Evolutionary conservation across 1,140 invertebrate species (phyloP).

Genomic region (Phenacoccus solenopsis): DNA sequence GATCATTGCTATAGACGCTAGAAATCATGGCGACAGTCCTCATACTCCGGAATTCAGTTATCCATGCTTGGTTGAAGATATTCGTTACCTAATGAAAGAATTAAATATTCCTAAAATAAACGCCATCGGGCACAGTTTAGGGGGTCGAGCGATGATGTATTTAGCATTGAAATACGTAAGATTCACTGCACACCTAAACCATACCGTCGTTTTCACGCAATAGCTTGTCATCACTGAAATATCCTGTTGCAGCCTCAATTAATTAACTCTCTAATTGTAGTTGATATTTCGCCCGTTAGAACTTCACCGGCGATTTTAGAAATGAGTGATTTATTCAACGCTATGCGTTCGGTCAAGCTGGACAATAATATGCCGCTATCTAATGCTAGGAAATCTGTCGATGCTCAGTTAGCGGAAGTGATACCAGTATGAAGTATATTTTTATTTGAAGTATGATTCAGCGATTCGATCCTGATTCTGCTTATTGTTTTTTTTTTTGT

Average conservation of each 20-base stretch:
- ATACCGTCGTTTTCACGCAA: background rate
- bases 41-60: slow-evolving; percentile 60
- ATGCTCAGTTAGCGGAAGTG: slow-evolving; percentile 37
- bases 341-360: slow-evolving; percentile 46
- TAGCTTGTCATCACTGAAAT: slow-evolving; percentile 24
- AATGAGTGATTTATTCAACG: slow-evolving; percentile 50
- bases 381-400: slow-evolving; percentile 46
- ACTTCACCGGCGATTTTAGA: slow-evolving; percentile 46
- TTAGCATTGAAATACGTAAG: slow-evolving; percentile 44
- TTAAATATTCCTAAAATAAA: slow-evolving; percentile 46
- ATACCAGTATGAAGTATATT: slow-evolving; percentile 28
- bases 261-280: slow-evolving; percentile 63
- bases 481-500: too few relatives aligned
- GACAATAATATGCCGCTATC: slow-evolving; percentile 45
- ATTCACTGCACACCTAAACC: background rate
- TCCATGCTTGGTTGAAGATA: slow-evolving; percentile 54
- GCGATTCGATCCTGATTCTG: background rate
- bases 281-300: slow-evolving; percentile 68
- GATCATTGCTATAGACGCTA: slow-evolving; percentile 67
- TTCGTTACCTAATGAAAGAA: slow-evolving; percentile 48
- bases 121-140: slow-evolving; percentile 83
- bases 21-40: slow-evolving; percentile 85
- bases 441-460: background rate
- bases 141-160: slow-evolving; percentile 70
- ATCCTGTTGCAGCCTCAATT: slow-evolving; percentile 50